Evolutionary conservation across 2,797 vertebrate genomes (phyloP).

Genomic region (Microhierax caerulescens): DNA sequence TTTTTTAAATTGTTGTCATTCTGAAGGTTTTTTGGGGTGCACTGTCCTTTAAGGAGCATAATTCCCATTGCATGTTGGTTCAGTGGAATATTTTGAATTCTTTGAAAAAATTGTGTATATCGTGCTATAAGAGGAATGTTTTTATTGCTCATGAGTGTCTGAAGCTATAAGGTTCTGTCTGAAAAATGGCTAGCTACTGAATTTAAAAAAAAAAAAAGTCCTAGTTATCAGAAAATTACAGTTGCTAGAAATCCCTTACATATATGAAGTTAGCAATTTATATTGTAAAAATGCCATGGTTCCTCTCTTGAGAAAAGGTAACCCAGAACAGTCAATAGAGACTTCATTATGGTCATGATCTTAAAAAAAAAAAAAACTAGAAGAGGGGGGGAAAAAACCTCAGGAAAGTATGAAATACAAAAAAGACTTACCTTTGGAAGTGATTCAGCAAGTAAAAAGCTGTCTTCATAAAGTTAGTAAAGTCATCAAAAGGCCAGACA

Average conservation of each 20-base stretch:
- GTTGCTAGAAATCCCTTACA: background rate
- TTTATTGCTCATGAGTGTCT: background rate
- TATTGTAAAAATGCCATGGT: background rate
- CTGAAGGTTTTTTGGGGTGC: background rate
- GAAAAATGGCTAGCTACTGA: background rate
- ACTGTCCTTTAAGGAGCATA: background rate
- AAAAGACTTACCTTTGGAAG: background rate
- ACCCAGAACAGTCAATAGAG: background rate
- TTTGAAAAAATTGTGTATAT: background rate
- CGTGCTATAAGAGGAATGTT: background rate
- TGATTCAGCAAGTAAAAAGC: background rate
- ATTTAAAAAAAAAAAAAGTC: background rate
- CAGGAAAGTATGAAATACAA: background rate
- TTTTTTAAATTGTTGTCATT: background rate
- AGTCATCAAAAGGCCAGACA: background rate
- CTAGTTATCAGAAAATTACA: background rate
- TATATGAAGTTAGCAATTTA: background rate
- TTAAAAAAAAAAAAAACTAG: background rate
- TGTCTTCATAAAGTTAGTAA: background rate
- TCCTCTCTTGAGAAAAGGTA: background rate
- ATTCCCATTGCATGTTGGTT: background rate
- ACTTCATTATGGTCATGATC: too few relatives aligned
- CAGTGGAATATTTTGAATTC: background rate
- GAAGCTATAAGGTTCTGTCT: background rate
- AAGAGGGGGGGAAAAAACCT: fast-evolving